A percentile compares a stretch with the other conserved stretches of the same genome.
Evolutionary conservation across 2,888 invertebrate genomes (phyloP).

Genomic region (Tridacna gigas): DNA sequence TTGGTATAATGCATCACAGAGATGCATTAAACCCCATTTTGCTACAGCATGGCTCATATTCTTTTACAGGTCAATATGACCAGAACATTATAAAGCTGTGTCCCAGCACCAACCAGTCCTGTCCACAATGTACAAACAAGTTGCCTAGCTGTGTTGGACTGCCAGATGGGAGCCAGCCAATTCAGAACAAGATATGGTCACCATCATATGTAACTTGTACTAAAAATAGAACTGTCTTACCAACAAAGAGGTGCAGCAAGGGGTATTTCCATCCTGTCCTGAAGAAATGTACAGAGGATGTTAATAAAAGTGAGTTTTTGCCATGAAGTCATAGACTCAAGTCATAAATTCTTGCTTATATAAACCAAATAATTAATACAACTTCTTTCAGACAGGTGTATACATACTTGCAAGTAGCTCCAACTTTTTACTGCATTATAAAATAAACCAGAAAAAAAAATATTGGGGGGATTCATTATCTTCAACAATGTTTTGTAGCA

Average conservation of each 20-base stretch:
- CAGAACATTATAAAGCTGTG: conserved; percentile 60
- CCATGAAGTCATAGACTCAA: too few relatives aligned
- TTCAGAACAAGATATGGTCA: conserved; percentile 46
- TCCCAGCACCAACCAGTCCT: conserved; percentile 36
- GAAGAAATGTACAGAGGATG: conserved; percentile 34
- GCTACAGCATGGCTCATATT: too few relatives aligned
- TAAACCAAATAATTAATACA: too few relatives aligned
- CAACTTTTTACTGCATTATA: too few relatives aligned
- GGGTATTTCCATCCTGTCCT: conserved; percentile 69
- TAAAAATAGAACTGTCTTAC: conserved; percentile 61
- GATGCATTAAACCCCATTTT: too few relatives aligned
- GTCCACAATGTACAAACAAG: conserved; percentile 64
- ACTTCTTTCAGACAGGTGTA: too few relatives aligned
- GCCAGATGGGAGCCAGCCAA: conserved; percentile 55
- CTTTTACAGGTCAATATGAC: conserved; percentile 64
- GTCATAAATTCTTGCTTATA: too few relatives aligned
- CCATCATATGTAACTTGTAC: conserved; percentile 49
- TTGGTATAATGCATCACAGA: too few relatives aligned
- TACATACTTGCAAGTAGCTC: too few relatives aligned
- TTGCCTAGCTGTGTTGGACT: conserved; percentile 66
- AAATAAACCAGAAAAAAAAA: too few relatives aligned
- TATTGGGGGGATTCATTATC: too few relatives aligned
- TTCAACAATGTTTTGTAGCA: too few relatives aligned
- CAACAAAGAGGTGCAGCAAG: conserved; percentile 61
- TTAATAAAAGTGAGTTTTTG: conserved; percentile 38